Evolutionary conservation across 1,140 invertebrate genomes (phyloP).

Genomic region (Lethocerus indicus): DNA sequence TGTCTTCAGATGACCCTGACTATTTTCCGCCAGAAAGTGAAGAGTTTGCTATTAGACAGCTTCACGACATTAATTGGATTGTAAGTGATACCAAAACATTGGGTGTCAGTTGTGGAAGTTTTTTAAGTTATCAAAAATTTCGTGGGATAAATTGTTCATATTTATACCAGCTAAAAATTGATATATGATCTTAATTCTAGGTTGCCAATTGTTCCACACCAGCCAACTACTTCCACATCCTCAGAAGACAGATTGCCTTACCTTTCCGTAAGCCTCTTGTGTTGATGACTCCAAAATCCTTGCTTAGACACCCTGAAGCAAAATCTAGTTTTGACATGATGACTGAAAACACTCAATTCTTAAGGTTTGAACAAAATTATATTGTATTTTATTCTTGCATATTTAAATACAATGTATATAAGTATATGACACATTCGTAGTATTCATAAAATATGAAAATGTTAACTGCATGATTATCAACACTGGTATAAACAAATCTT

Average conservation of each 20-base stretch:
- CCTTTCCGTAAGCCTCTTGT: constrained; percentile 95
- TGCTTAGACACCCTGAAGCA: constrained; percentile 88
- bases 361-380: constrained; percentile 23
- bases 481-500: no score
- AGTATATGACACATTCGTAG: no score
- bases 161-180: no score
- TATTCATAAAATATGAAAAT: no score
- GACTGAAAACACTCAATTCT: constrained; percentile 60
- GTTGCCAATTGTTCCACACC: constrained; percentile 91
- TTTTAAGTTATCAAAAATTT: no score
- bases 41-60: constrained; percentile 85
- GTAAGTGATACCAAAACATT: no score
- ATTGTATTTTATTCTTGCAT: background rate
- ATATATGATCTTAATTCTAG: no score
- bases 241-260: constrained; percentile 85
- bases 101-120: no score
- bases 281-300: constrained; percentile 92
- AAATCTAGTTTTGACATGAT: constrained; percentile 90
- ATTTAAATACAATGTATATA: background rate
- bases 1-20: constrained; percentile 92
- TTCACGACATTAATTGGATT: constrained; percentile 96
- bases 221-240: constrained; percentile 91
- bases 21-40: constrained; percentile 80
- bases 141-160: no score
- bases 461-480: no score